Evolutionary conservation across 2,113 vertebrate genomes (phyloP).

Genomic region (Lophius piscatorius): DNA sequence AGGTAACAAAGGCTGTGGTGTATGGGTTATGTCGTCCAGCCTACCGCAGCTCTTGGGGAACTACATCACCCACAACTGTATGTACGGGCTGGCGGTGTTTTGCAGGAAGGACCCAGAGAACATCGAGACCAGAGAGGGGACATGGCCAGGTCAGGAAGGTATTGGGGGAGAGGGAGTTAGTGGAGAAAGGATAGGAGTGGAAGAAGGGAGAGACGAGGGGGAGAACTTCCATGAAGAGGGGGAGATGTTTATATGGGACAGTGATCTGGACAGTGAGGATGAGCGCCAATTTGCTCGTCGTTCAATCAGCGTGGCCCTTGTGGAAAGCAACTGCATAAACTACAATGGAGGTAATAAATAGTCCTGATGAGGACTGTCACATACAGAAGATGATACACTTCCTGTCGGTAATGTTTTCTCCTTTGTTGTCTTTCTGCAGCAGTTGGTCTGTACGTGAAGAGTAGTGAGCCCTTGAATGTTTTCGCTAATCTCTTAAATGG

Average conservation of each 20-base stretch:
- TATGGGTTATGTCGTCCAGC: slow-evolving; percentile 92
- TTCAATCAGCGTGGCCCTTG: slow-evolving; percentile 83
- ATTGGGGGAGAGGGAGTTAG: slow-evolving; percentile 58
- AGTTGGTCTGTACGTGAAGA: slow-evolving; percentile 89
- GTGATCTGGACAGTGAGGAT: slow-evolving; percentile 86
- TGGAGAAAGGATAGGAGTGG: slow-evolving; percentile 68
- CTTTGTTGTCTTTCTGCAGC: slow-evolving; percentile 75
- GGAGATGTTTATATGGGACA: slow-evolving; percentile 86
- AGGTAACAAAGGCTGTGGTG: slow-evolving; percentile 91
- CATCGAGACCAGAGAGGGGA: slow-evolving; percentile 70
- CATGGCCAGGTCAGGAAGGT: slow-evolving; percentile 77
- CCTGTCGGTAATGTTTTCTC: neutral
- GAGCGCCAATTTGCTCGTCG: slow-evolving; percentile 78
- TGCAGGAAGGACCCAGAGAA: slow-evolving; percentile 84
- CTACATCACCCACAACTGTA: slow-evolving; percentile 87
- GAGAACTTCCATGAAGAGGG: slow-evolving; percentile 90
- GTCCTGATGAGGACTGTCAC: neutral
- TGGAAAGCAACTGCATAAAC: slow-evolving; percentile 89
- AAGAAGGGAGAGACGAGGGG: slow-evolving; percentile 77
- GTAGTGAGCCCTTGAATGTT: slow-evolving; percentile 85
- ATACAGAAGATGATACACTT: neutral
- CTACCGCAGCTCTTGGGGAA: slow-evolving; percentile 88
- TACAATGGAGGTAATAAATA: slow-evolving; percentile 82
- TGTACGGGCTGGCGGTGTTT: slow-evolving; percentile 89
- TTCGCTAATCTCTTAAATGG: slow-evolving; percentile 85